Evolutionary conservation across 2,888 invertebrate species (phyloP).

Genomic region (Junonia oenone): DNA sequence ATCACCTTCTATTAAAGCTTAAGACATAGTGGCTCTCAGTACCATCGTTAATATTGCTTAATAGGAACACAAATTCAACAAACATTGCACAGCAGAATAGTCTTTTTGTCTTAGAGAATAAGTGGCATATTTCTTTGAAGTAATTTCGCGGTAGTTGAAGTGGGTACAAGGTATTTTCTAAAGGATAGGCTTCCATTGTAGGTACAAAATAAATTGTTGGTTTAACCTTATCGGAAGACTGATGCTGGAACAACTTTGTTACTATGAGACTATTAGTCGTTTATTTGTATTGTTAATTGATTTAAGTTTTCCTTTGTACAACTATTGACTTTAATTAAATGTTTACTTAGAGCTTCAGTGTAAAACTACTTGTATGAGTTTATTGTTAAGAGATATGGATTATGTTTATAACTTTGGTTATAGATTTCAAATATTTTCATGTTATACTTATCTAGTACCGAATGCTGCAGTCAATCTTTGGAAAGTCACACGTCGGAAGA

Average conservation of each 20-base stretch:
- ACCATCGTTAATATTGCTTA: conserved; percentile 12
- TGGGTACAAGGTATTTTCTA: conserved; percentile 8
- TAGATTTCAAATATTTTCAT: no score
- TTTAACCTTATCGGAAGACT: conserved; percentile 12
- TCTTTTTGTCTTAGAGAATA: background rate
- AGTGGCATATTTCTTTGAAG: background rate
- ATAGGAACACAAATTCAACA: background rate
- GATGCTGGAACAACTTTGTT: background rate
- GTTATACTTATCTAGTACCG: no score
- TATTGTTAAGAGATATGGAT: no score
- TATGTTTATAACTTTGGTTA: no score
- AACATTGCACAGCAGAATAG: background rate
- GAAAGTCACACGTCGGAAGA: no score
- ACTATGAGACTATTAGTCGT: background rate
- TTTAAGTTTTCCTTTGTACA: no score
- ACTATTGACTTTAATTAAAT: background rate
- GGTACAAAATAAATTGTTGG: conserved; percentile 12
- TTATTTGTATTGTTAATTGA: background rate
- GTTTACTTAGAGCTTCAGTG: no score
- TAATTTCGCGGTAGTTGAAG: background rate
- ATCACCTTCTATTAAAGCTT: conserved; percentile 8
- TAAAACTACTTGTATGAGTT: no score
- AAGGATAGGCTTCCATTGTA: conserved; percentile 14
- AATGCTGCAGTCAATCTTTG: no score
- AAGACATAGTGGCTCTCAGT: conserved; percentile 25